These are phyloP conservation scores for Clanis bilineata DNA, from an alignment of 2,888 invertebrate genomes.

Conservation along the genomic window DNA sequence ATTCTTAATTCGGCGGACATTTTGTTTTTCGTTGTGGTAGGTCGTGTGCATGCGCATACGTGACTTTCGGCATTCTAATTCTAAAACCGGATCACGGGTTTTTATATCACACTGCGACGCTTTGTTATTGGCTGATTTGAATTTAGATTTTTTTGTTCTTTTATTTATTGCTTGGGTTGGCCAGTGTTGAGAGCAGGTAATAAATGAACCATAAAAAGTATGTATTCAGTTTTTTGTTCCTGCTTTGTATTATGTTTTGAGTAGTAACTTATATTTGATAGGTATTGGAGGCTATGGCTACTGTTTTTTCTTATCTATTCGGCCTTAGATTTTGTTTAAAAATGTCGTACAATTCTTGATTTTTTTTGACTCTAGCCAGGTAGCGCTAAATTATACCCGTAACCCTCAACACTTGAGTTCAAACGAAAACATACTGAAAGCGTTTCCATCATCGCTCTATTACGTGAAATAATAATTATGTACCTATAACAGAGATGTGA, in stretches of 20 bases:
- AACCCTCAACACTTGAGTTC: too few species aligned
- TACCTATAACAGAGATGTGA: too few species aligned
- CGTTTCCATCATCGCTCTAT: too few species aligned
- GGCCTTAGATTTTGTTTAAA: too few species aligned
- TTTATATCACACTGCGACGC: conserved; percentile 37
- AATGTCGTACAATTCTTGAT: too few species aligned
- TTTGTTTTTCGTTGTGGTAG: conserved; percentile 60
- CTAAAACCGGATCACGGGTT: conserved; percentile 52
- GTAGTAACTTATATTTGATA: background rate
- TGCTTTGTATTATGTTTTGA: background rate
- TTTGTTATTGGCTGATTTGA: conserved; percentile 37
- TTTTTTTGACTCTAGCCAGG: too few species aligned
- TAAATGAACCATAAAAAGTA: conserved; percentile 7
- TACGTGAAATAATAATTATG: too few species aligned
- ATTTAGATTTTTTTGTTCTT: conserved; percentile 22
- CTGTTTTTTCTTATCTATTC: too few species aligned
- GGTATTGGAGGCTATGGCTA: background rate
- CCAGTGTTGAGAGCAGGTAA: conserved; percentile 3
- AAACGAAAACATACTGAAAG: too few species aligned
- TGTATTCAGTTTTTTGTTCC: background rate
- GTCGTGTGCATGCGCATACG: conserved; percentile 53
- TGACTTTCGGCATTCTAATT: conserved; percentile 68
- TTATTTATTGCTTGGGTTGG: conserved; percentile 4
- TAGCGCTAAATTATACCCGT: too few species aligned
- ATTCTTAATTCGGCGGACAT: conserved; percentile 38